Conservation (phyloP, 1,140 invertebrate species). For the Drosophila watanabei region DNA sequence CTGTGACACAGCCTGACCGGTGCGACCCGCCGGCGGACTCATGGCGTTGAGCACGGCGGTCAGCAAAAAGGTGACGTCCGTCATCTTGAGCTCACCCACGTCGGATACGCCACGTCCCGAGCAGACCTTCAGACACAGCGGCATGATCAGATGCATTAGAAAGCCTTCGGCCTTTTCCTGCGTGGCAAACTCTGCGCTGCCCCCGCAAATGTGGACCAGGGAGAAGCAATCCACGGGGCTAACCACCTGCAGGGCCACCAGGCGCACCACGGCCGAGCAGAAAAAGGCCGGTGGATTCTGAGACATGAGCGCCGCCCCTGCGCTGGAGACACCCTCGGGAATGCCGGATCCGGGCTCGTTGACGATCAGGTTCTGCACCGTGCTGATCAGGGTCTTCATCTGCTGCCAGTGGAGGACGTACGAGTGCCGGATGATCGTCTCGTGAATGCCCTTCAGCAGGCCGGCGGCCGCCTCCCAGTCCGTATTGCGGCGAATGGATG, state of each 20-base stretch:
- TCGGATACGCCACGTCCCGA: conserved; percentile 95
- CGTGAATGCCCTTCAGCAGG: conserved; percentile 97
- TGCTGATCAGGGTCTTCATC: conserved; percentile 94
- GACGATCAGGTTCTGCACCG: conserved; percentile 89
- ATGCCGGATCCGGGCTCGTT: conserved; percentile 77
- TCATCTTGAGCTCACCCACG: conserved; percentile 93
- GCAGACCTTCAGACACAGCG: conserved; percentile 96
- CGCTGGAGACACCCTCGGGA: conserved; percentile 90
- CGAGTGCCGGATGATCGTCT: conserved; percentile 96
- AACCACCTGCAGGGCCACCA: conserved; percentile 97
- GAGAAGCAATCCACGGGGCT: conserved; percentile 96
- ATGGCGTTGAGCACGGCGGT: conserved; percentile 96
- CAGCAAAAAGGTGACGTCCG: conserved; percentile 96
- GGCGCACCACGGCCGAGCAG: conserved; percentile 97
- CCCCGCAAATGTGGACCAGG: conserved; percentile 97
- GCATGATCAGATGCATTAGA: conserved; percentile 98
- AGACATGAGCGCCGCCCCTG: conserved; percentile 92
- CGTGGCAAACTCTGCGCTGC: conserved; percentile 93
- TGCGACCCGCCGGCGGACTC: conserved; percentile 89
- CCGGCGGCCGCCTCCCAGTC: conserved; percentile 98
- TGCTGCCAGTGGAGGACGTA: conserved; percentile 99
- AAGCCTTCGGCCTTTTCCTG: conserved; percentile 97
- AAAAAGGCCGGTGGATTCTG: conserved; percentile 97
- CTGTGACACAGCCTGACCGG: conserved; percentile 88
- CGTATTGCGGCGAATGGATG: conserved; percentile 94